These are phyloP conservation scores for Candoia aspera DNA, from an alignment of 2,113 vertebrate species.

Conservation along the genomic window DNA sequence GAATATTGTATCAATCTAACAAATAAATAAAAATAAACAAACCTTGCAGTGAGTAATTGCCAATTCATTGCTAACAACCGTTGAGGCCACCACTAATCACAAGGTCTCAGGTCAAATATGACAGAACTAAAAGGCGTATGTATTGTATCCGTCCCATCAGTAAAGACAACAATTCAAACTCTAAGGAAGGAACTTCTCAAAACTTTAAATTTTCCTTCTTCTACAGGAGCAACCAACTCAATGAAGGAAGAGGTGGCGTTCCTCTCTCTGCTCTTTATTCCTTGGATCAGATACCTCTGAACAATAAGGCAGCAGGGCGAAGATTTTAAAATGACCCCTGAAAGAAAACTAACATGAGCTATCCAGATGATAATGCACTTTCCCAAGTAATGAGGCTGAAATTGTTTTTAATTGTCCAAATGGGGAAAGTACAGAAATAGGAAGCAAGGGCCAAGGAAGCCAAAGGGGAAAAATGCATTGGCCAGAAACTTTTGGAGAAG, in stretches of 20 bases:
- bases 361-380: no score
- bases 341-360: background rate
- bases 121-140: background rate
- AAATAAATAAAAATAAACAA: background rate
- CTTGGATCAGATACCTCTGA: background rate
- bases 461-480: background rate
- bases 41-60: background rate
- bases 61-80: background rate
- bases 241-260: background rate
- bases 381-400: background rate
- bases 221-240: background rate
- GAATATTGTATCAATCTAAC: background rate
- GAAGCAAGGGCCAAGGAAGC: background rate
- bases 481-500: background rate
- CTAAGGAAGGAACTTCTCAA: background rate
- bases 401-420: background rate
- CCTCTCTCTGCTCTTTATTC: background rate
- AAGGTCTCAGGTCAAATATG: background rate
- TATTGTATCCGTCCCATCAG: background rate
- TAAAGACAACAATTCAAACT: background rate
- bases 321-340: background rate
- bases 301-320: background rate
- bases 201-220: background rate
- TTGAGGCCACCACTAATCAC: background rate
- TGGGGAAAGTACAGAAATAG: background rate